Evolutionary conservation across 2,113 vertebrate species (phyloP), one percentile per base, ranked within the genome.

Genomic region (Colius striatus): DNA sequence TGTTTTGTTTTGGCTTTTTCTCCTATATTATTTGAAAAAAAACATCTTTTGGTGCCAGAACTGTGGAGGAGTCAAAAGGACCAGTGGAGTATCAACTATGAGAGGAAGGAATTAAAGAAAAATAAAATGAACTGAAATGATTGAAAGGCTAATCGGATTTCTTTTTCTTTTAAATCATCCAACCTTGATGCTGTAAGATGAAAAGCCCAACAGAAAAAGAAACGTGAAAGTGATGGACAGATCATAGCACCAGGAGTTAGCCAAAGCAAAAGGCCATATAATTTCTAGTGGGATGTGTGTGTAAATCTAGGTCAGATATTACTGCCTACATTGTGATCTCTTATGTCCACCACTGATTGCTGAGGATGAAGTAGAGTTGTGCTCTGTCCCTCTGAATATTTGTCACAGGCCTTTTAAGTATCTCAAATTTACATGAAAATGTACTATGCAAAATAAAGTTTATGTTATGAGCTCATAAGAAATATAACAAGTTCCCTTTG

Each of bases 31-130:
- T 82, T 73, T 84, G 83, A 84, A 94, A 94, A 62, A 62, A 2
- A 82, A 10, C 79, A 75, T 94, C 79, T 96, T 92, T 71, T 51
- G 38, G 47, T 86, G 77, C 55, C 91, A 94, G 89, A 70, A 43
- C 18, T 41, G 72, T 63, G 29, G 32, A 88, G 34, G 8, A 41
- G 68, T 83, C 55, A 77, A 51, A 90, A 80, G 32, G 47, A 55
- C 34, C 0, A 0, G 5, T 47, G 41, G 2, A n/a, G 2, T 70
- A 90, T 90, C 48, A 89, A 22, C 34, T 50, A 9, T 2, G 13
- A 62, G 60, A 84, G 85, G 30, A 77, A 65, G 78, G 70, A 85
- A 67, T 66, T 66, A 87, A 76, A 85, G 57, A 54, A 83, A 36
- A 45, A 66, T 41, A 58, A 90, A 86, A 73, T 48, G 38, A 91